These are phyloP conservation scores for Epistrophe grossulariae DNA, from an alignment of 2,888 invertebrate species.

Conservation along the genomic window DNA sequence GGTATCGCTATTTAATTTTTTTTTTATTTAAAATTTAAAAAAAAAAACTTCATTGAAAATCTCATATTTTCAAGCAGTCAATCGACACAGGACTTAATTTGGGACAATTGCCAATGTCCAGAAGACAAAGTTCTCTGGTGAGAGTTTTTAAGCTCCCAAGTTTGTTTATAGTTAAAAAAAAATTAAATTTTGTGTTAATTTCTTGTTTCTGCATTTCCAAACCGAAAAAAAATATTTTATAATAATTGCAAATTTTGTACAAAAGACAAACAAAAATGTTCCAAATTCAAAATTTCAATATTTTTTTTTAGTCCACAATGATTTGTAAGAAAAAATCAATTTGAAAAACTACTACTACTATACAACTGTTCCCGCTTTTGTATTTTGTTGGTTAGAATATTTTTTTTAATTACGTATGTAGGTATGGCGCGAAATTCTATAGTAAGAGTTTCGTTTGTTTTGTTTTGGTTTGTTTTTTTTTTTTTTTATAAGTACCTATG, in stretches of 20 bases:
- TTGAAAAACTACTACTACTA: background rate
- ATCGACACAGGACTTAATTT: slow-evolving; percentile 82
- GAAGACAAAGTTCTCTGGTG: slow-evolving; percentile 81
- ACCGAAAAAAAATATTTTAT: slow-evolving; percentile 8
- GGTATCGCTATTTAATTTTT: slow-evolving; percentile 1
- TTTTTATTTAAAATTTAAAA: slow-evolving; percentile 5
- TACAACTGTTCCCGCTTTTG: slow-evolving; percentile 29
- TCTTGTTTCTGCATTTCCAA: slow-evolving; percentile 44
- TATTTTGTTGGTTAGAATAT: slow-evolving; percentile 41
- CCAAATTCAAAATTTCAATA: slow-evolving; percentile 57
- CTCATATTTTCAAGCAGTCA: slow-evolving; percentile 79
- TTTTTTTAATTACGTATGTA: slow-evolving; percentile 7
- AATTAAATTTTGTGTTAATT: slow-evolving; percentile 33
- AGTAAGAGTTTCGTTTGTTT: slow-evolving; percentile 18
- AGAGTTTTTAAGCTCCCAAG: slow-evolving; percentile 76
- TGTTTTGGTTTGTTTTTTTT: slow-evolving; percentile 19
- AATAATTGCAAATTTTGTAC: slow-evolving; percentile 27
- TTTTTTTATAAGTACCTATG: slow-evolving; percentile 14
- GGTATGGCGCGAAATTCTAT: slow-evolving; percentile 37
- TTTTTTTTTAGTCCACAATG: slow-evolving; percentile 4
- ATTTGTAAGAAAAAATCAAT: slow-evolving; percentile 28
- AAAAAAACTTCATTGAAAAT: slow-evolving; percentile 63
- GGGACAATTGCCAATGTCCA: slow-evolving; percentile 81
- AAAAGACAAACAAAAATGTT: slow-evolving; percentile 34
- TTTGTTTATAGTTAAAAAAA: slow-evolving; percentile 20